These are phyloP conservation scores for Lampropteryx suffumata DNA, from an alignment of 2,888 invertebrate genomes.

Conservation along the genomic window DNA sequence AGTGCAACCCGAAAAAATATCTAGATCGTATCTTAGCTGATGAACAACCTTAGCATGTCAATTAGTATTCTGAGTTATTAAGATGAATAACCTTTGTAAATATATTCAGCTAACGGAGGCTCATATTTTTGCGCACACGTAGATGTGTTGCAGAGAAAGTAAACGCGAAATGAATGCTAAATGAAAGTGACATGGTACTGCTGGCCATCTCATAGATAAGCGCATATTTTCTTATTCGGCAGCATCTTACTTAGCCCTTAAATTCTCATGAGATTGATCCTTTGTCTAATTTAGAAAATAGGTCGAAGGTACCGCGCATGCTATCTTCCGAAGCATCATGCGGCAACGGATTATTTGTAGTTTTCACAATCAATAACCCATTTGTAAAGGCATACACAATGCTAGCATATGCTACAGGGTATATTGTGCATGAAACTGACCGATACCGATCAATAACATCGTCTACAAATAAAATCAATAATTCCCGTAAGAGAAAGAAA, in stretches of 20 bases:
- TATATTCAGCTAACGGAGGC: conserved; percentile 2
- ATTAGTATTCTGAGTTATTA: too few relatives aligned
- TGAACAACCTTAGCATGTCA: too few relatives aligned
- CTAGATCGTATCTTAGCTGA: too few relatives aligned
- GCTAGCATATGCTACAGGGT: conserved; percentile 6
- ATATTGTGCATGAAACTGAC: conserved; percentile 36
- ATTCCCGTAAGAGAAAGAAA: conserved; percentile 36
- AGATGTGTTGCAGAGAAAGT: conserved; percentile 30
- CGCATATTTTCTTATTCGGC: neutral
- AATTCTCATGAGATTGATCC: conserved; percentile 11
- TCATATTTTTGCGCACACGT: conserved; percentile 9
- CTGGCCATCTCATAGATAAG: neutral
- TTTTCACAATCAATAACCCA: neutral
- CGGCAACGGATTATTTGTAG: neutral
- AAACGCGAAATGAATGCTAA: conserved; percentile 13
- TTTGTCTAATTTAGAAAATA: conserved; percentile 45
- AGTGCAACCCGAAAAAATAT: too few relatives aligned
- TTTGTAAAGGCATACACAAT: neutral
- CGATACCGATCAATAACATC: conserved; percentile 70
- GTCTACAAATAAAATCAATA: conserved; percentile 37
- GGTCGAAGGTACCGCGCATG: conserved; percentile 38
- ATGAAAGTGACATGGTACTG: conserved; percentile 25
- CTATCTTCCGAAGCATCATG: neutral
- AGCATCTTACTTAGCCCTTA: neutral
- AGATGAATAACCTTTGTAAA: neutral